Evolutionary conservation across 1,140 invertebrate genomes (phyloP).

Genomic region (Andrena cerasifolii): DNA sequence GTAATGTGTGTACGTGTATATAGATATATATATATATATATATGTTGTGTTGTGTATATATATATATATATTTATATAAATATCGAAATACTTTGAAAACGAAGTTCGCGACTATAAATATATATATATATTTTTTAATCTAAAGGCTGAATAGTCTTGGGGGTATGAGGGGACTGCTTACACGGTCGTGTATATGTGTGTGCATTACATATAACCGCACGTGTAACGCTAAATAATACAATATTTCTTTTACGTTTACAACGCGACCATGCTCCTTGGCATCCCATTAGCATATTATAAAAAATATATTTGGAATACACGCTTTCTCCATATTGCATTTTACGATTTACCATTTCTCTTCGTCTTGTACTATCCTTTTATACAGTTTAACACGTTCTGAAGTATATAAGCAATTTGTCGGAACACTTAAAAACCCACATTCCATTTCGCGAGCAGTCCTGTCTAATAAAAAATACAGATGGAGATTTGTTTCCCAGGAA

Average conservation of each 20-base stretch:
- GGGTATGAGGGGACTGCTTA: constrained; percentile 62
- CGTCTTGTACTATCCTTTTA: constrained; percentile 75
- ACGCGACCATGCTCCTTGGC: constrained; percentile 71
- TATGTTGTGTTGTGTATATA: not conserved
- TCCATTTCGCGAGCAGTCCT: constrained; percentile 53
- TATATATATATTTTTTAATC: constrained; percentile 53
- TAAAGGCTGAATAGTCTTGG: constrained; percentile 66
- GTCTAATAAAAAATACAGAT: constrained; percentile 71
- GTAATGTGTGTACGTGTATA: not conserved
- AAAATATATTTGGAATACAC: constrained; percentile 80
- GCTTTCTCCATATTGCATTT: constrained; percentile 77
- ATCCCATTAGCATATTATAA: constrained; percentile 80
- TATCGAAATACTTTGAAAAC: constrained; percentile 60
- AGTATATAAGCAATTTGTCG: constrained; percentile 48
- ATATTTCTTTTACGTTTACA: constrained; percentile 59
- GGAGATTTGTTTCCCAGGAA: constrained; percentile 66
- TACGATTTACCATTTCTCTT: constrained; percentile 74
- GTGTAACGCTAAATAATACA: constrained; percentile 69
- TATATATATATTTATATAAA: constrained; percentile 29
- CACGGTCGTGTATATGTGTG: constrained; percentile 51
- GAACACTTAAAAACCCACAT: constrained; percentile 55
- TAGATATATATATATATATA: not conserved
- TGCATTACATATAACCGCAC: constrained; percentile 32
- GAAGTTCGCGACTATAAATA: constrained; percentile 42
- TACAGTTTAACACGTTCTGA: constrained; percentile 63